A percentile compares a stretch with the other conserved stretches of the same genome.
phyloP scores from a whole-genome alignment of 23 tunicate genomes.

The Phallusia fumigata region DNA sequence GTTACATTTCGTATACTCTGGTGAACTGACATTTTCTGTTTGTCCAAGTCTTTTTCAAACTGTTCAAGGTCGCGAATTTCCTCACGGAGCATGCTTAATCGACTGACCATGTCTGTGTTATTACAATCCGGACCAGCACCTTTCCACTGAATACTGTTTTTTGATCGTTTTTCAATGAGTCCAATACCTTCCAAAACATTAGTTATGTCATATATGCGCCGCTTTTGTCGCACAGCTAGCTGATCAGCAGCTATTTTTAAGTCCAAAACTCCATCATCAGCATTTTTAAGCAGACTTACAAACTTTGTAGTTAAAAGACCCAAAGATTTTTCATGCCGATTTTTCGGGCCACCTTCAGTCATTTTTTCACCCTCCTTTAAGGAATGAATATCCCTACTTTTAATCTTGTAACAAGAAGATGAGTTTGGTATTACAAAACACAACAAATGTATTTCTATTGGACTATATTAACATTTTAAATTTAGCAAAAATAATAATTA shows the following conservation, averaged over 20 bases:
- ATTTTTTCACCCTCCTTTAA: neutral
- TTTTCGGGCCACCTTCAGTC: conserved; percentile 36
- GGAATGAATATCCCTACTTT: too few species aligned
- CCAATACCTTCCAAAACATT: conserved; percentile 99
- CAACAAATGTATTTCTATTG: too few species aligned
- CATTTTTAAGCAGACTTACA: conserved; percentile 80
- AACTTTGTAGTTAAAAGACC: conserved; percentile 90
- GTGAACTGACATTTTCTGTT: conserved; percentile 66
- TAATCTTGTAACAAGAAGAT: too few species aligned
- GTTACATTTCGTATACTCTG: conserved; percentile 95
- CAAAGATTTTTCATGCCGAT: conserved; percentile 92
- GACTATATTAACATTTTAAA: too few species aligned
- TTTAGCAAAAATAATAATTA: too few species aligned
- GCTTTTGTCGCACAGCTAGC: conserved; percentile 89
- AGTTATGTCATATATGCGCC: conserved; percentile 95
- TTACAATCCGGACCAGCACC: conserved; percentile 86
- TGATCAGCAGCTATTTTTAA: conserved; percentile 95
- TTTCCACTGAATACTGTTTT: conserved; percentile 98
- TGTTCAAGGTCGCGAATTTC: conserved; percentile 65
- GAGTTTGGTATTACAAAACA: too few species aligned
- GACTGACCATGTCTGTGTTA: conserved; percentile 36
- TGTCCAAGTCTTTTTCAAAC: conserved; percentile 69
- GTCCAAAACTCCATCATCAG: conserved; percentile 91
- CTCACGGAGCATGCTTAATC: conserved; percentile 50
- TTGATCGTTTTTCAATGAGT: conserved; percentile 90